A percentile compares a stretch with the other conserved stretches of the same genome.
phyloP scores from a whole-genome alignment of 2,888 invertebrate species.

The Coenonympha arcania region DNA sequence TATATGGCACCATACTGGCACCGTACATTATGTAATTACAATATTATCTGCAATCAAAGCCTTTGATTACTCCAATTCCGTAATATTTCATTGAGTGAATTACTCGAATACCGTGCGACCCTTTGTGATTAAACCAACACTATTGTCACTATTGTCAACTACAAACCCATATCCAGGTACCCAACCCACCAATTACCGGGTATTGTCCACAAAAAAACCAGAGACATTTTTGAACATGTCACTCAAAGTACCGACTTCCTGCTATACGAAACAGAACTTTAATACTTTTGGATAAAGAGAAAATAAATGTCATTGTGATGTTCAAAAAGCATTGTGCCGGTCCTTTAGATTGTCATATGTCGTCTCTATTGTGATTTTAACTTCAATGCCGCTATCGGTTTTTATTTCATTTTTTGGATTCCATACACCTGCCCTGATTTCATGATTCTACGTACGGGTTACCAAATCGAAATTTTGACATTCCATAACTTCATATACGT shows the following conservation, averaged over 20 bases:
- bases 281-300: constrained; percentile 17
- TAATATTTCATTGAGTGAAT: constrained; percentile 52
- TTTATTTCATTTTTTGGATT: constrained; percentile 49
- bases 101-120: constrained; percentile 52
- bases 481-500: neutral
- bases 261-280: constrained; percentile 34
- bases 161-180: constrained; percentile 71
- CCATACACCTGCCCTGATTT: constrained; percentile 54
- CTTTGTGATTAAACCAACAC: constrained; percentile 45
- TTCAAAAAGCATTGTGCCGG: constrained; percentile 61
- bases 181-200: constrained; percentile 72
- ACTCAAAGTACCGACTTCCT: constrained; percentile 44
- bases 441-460: neutral
- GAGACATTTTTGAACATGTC: constrained; percentile 72
- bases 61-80: constrained; percentile 30
- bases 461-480: neutral
- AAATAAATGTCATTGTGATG: constrained; percentile 34
- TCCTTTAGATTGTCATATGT: constrained; percentile 72
- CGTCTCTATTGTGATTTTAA: constrained; percentile 64
- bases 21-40: neutral
- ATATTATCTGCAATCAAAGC: constrained; percentile 16
- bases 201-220: constrained; percentile 67
- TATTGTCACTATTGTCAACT: constrained; percentile 36
- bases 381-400: constrained; percentile 59
- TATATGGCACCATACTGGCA: neutral